Conservation (phyloP, 1,140 invertebrate genomes). For the Arctopsyche grandis region DNA sequence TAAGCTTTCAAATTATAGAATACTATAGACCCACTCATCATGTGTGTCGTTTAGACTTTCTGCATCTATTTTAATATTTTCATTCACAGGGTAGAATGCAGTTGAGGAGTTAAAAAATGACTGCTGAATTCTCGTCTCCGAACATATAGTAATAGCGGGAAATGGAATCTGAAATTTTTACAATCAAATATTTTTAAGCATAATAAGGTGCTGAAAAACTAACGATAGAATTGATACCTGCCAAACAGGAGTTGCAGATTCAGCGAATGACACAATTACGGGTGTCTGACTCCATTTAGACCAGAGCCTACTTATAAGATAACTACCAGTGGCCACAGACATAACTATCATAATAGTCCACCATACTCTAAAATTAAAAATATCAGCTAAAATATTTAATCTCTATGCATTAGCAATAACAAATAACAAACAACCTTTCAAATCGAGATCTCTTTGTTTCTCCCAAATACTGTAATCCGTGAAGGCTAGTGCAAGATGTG, state of each 20-base stretch:
- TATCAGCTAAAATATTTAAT: neutral
- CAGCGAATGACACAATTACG: neutral
- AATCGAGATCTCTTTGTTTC: neutral
- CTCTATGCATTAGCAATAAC: too few relatives aligned
- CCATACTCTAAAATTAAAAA: neutral
- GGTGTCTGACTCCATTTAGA: slow-evolving; percentile 8
- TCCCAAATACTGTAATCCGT: slow-evolving; percentile 27
- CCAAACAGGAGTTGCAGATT: slow-evolving; percentile 1
- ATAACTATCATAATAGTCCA: slow-evolving; percentile 9
- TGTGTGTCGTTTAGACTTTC: neutral
- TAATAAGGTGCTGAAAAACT: too few relatives aligned
- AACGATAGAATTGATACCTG: neutral
- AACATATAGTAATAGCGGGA: slow-evolving; percentile 19
- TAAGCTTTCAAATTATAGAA: too few relatives aligned
- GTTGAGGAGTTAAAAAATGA: neutral
- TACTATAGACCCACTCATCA: too few relatives aligned
- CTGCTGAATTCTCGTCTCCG: neutral
- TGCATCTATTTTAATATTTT: neutral
- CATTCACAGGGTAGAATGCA: too few relatives aligned
- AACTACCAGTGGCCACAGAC: neutral
- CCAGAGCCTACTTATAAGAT: neutral
- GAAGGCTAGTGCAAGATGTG: neutral
- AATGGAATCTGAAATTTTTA: slow-evolving; percentile 24
- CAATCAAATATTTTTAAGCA: neutral
- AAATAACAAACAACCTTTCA: too few relatives aligned